Evolutionary conservation across 2,113 vertebrate species (phyloP), one percentile per base, ranked within the genome.

Genomic region (Corvus cornix): DNA sequence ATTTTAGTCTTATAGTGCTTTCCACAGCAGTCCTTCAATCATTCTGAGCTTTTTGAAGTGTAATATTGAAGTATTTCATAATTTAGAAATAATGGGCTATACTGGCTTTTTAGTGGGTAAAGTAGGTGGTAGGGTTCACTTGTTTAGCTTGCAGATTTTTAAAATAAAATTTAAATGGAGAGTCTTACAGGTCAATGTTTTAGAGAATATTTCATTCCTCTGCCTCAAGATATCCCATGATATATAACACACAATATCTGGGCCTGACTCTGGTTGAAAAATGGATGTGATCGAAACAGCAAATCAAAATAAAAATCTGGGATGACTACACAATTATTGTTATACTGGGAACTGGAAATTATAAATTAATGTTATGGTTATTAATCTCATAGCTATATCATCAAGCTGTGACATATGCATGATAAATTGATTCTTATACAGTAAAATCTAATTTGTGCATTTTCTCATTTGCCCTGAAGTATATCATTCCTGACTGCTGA

Each of bases 381-480:
- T 93, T 94, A 91, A 93, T 95, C 66, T 87, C 87, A 73, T 21
- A 70, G 59, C 73, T 87, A 4, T 89, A 83, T 76, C 87, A 84
- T 76, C 86, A 67, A 58, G 60, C 68, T 74, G 48, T 95, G 76
- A 84, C 68, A 86, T 19, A 62, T n/a, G 79, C 79, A 80, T 93
- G 78, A 94, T 75, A 81, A 95, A 93, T 81, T 87, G 68, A 92
- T 92, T 90, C 51, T 87, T 70, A 72, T 41, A 55, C 48, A 63
- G 51, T n/a, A 59, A 60, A 95, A 88, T 73, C 77, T 88, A 93
- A 94, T 95, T 90, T 76, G 37, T 80, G 41, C 46, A 41, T 79
- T 76, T 93, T 80, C 68, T 84, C 55, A 84, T 90, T 90, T 94
- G 51, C 67, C 63, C 59, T 9, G 26, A 85, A 86, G 79, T 80